These are phyloP conservation scores for Drepana arcuata DNA, from an alignment of 1,140 invertebrate genomes.

Conservation along the genomic window DNA sequence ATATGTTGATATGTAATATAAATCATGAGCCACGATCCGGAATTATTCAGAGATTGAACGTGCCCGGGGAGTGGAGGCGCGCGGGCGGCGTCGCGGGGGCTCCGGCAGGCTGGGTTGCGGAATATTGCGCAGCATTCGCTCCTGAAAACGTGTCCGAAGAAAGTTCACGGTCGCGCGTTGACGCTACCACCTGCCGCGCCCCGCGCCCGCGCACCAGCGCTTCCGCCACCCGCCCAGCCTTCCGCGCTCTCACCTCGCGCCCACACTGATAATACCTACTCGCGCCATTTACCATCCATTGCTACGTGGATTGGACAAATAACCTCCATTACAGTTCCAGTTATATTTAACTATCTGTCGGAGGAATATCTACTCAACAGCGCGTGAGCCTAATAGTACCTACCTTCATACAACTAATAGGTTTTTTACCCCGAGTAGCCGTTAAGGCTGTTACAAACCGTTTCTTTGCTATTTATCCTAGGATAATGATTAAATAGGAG, in stretches of 20 bases:
- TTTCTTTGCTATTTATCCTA: no score
- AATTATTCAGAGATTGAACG: no score
- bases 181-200: constrained; percentile 43
- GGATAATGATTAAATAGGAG: no score
- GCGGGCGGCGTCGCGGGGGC: constrained; percentile 14
- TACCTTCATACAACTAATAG: no score
- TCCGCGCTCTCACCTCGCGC: constrained; percentile 29
- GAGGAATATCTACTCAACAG: no score
- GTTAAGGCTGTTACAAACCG: no score
- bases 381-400: no score
- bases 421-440: no score
- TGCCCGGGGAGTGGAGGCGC: neutral
- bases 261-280: constrained; percentile 19
- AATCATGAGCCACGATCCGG: no score
- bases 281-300: constrained; percentile 16
- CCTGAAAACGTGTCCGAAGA: constrained; percentile 68
- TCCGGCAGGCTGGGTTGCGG: constrained; percentile 17
- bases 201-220: constrained; percentile 29
- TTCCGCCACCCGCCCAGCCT: constrained; percentile 25
- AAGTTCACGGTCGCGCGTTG: constrained; percentile 69
- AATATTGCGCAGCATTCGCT: constrained; percentile 64
- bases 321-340: constrained; percentile 11
- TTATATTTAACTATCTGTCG: no score
- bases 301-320: constrained; percentile 13
- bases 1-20: no score